phyloP scores from a whole-genome alignment of 1,140 invertebrate species.

The Bombus pyrosoma region DNA sequence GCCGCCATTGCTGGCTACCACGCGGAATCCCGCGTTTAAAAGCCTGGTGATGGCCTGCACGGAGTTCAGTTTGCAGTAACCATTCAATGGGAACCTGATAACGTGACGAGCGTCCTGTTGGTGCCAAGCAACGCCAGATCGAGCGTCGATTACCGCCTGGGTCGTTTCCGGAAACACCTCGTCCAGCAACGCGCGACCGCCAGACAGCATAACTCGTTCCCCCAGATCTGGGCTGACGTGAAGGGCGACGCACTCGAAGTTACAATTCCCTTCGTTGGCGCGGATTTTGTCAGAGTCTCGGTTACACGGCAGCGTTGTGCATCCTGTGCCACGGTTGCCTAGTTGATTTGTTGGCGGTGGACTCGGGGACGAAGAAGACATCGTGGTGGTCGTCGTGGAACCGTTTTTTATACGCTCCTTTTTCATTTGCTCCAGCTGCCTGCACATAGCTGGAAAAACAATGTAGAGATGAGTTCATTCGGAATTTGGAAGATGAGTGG shows the following conservation, averaged over 20 bases:
- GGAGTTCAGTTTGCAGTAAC: conserved; percentile 96
- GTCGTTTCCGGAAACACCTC: conserved; percentile 94
- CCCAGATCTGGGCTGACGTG: conserved; percentile 95
- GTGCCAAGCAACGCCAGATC: conserved; percentile 92
- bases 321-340: conserved; percentile 57
- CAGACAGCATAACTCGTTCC: conserved; percentile 93
- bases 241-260: conserved; percentile 92
- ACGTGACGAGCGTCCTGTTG: conserved; percentile 92
- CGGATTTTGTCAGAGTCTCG: conserved; percentile 70
- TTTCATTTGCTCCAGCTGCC: conserved; percentile 90
- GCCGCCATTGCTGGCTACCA: conserved; percentile 93
- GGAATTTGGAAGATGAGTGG: not conserved
- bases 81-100: conserved; percentile 95
- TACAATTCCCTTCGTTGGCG: conserved; percentile 75
- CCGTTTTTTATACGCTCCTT: conserved; percentile 87
- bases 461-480: not conserved
- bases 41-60: conserved; percentile 94
- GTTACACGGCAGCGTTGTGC: conserved; percentile 56
- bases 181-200: conserved; percentile 90
- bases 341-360: conserved; percentile 62
- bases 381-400: conserved; percentile 53
- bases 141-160: conserved; percentile 91
- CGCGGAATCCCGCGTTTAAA: conserved; percentile 91
- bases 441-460: conserved; percentile 86
- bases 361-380: conserved; percentile 73